Evolutionary conservation across 2,113 vertebrate species (phyloP), one percentile per base, ranked within the genome.

Genomic region (Potamarius usumacintae): DNA sequence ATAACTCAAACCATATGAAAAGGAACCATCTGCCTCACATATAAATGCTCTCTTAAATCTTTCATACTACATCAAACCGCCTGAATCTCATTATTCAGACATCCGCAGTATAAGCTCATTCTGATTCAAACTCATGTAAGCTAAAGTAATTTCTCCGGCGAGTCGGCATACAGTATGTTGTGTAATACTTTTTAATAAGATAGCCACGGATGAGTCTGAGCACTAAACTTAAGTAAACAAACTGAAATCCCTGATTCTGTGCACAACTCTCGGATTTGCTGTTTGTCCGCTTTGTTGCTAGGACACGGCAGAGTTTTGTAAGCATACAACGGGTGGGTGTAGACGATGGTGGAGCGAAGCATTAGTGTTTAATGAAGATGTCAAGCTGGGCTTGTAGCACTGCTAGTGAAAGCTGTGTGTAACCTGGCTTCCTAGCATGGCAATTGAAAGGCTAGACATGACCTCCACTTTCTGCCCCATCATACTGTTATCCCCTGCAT

Each of bases 341-440:
- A 78, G 50, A 78, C 76, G 1, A 25, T 20, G 25, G 76, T 27
- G 17, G 48, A 63, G 60, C 58, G 89, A 89, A 86, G 84, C 83
- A 88, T 91, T 76, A 79, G 77, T 65, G 72, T 62, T 88, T 90
- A 90, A 89, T 89, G 76, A 88, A 91, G 84, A 85, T 85, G 88
- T 89, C 88, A 89, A 88, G 88, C 88, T 82, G 65, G n/a, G 30
- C 76, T 79, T 74, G 86, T 55, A 80, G 72, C 69, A 79, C 84
- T 82, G 74, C 87, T 90, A 86, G 87, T 72, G 55, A 58, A 76
- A 69, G 30, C 86, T 65, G 71, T 58, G 55, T 58, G 60, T 60
- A 84, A 79, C 57, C 67, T 57, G 79, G 82, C 71, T 52, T 60
- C 57, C 77, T 57, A 12, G 79, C 55, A 60, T 22, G 27, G 55